phyloP scores from a whole-genome alignment of 2,113 vertebrate genomes.

The Hemicordylus capensis region DNA sequence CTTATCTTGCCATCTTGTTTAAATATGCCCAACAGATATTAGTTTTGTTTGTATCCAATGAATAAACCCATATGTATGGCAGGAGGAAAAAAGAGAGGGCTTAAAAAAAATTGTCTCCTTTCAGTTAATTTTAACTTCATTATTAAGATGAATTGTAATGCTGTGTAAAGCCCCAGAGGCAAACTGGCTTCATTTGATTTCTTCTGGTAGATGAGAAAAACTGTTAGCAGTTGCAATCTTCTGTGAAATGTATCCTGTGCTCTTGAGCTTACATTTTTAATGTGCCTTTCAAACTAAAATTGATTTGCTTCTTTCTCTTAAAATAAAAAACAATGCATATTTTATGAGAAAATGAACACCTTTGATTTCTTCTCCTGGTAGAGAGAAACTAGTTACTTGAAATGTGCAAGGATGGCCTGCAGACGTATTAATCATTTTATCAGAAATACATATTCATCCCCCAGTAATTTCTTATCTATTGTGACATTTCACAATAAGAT shows the following conservation, averaged over 20 bases:
- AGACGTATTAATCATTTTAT: slow-evolving; percentile 22
- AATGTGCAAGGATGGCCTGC: slow-evolving; percentile 13
- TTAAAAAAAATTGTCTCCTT: slow-evolving; percentile 54
- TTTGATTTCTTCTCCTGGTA: slow-evolving; percentile 32
- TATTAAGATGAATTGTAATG: slow-evolving; percentile 76
- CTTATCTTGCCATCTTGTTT: slow-evolving; percentile 21
- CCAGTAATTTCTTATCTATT: neutral
- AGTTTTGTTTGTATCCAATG: slow-evolving; percentile 51
- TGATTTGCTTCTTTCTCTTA: slow-evolving; percentile 69
- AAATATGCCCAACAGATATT: slow-evolving; percentile 25
- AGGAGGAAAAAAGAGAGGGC: slow-evolving; percentile 5
- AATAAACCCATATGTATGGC: slow-evolving; percentile 39
- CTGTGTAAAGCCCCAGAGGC: slow-evolving; percentile 70
- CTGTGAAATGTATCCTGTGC: slow-evolving; percentile 68
- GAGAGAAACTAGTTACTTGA: slow-evolving; percentile 24
- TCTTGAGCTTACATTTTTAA: slow-evolving; percentile 74
- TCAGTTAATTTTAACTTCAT: slow-evolving; percentile 77
- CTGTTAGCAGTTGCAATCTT: slow-evolving; percentile 62
- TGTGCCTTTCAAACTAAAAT: slow-evolving; percentile 69
- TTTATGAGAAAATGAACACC: slow-evolving; percentile 55
- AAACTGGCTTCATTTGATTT: slow-evolving; percentile 74
- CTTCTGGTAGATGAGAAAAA: slow-evolving; percentile 64
- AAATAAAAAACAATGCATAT: slow-evolving; percentile 66
- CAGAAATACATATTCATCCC: slow-evolving; percentile 13
- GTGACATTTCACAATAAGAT: neutral